phyloP scores from a whole-genome alignment of 2,113 vertebrate species.

The Meriones unguiculatus region DNA sequence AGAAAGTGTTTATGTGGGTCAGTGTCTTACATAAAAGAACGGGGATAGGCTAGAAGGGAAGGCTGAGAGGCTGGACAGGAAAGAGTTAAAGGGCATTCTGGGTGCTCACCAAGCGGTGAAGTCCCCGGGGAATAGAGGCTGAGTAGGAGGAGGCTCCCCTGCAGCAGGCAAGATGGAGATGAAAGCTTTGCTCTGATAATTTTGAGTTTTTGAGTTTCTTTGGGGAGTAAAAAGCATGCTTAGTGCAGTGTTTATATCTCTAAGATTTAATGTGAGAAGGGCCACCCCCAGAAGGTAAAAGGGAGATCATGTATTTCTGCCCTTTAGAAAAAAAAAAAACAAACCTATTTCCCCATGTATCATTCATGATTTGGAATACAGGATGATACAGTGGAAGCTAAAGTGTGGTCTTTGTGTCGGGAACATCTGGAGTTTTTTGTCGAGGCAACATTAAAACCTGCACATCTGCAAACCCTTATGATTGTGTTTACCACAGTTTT shows the following conservation, averaged over 20 bases:
- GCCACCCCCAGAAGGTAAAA: background rate
- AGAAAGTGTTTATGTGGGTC: no score
- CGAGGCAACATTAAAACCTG: background rate
- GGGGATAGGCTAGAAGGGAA: background rate
- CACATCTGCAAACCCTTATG: no score
- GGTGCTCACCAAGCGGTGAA: background rate
- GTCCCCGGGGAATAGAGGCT: background rate
- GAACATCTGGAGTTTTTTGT: background rate
- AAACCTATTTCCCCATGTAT: background rate
- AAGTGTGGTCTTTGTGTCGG: background rate
- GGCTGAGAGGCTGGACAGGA: background rate
- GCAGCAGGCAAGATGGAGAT: background rate
- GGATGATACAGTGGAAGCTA: background rate
- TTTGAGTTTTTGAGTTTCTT: background rate
- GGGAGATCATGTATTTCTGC: slow-evolving; percentile 2
- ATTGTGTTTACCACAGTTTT: background rate
- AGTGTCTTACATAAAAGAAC: background rate
- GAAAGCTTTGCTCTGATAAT: background rate
- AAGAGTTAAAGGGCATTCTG: background rate
- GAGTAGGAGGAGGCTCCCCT: background rate
- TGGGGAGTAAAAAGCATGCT: background rate
- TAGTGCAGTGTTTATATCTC: background rate
- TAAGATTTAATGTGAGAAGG: background rate
- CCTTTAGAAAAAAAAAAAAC: background rate
- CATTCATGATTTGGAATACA: background rate